Conservation (phyloP, 2,113 vertebrate genomes). For the Vulpes ferrilata region DNA sequence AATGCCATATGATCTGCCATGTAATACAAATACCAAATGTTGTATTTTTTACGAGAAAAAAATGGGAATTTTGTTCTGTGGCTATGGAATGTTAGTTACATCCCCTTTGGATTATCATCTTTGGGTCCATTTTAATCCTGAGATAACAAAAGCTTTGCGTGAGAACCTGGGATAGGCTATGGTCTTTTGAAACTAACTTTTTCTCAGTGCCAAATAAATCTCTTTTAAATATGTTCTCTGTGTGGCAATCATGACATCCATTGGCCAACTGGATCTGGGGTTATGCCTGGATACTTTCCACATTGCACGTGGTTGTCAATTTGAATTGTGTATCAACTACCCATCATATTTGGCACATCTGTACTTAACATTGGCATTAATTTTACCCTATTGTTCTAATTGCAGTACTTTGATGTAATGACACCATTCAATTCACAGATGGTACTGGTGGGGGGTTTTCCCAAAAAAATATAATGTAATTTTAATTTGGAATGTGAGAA, state of each 20-base stretch:
- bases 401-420: slow-evolving; percentile 73
- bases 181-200: slow-evolving; percentile 78
- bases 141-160: slow-evolving; percentile 68
- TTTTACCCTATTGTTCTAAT: slow-evolving; percentile 84
- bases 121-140: slow-evolving; percentile 53
- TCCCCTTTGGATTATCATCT: slow-evolving; percentile 54
- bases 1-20: neutral
- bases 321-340: slow-evolving; percentile 78
- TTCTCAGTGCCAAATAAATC: slow-evolving; percentile 81
- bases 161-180: slow-evolving; percentile 72
- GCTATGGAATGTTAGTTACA: neutral
- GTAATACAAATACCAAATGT: slow-evolving; percentile 20
- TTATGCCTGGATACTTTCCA: slow-evolving; percentile 84
- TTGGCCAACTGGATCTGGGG: slow-evolving; percentile 77
- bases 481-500: slow-evolving; percentile 80
- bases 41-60: neutral
- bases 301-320: slow-evolving; percentile 82
- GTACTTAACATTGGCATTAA: slow-evolving; percentile 79
- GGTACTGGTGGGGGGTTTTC: slow-evolving; percentile 79
- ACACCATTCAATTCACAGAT: slow-evolving; percentile 77
- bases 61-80: slow-evolving; percentile 29
- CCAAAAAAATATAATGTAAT: slow-evolving; percentile 81
- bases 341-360: slow-evolving; percentile 80
- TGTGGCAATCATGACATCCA: slow-evolving; percentile 77
- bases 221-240: slow-evolving; percentile 80